These are phyloP conservation scores for Diadegma fenestrale DNA, from an alignment of 2,888 invertebrate species.

Conservation along the genomic window DNA sequence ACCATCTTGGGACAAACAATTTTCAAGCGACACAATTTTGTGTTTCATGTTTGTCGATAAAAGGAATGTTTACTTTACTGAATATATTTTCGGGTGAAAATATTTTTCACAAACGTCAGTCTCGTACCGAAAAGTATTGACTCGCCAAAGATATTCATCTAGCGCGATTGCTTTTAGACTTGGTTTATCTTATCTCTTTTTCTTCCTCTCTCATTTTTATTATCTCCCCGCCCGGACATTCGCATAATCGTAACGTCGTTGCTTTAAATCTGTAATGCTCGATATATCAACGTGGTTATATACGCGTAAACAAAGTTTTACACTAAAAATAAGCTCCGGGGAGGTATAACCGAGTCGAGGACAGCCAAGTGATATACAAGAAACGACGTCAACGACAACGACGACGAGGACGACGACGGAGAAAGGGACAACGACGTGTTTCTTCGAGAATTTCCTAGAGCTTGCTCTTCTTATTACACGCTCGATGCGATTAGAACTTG, in stretches of 20 bases:
- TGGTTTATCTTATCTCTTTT: slow-evolving; percentile 26
- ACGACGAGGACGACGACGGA: slow-evolving; percentile 50
- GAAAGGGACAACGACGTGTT: slow-evolving; percentile 54
- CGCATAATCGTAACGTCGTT: slow-evolving; percentile 21
- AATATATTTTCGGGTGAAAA: slow-evolving; percentile 3
- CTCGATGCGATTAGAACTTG: slow-evolving; percentile 33
- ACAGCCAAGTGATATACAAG: slow-evolving; percentile 26
- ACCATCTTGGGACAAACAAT: neutral
- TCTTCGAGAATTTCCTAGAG: slow-evolving; percentile 39
- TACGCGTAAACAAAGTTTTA: slow-evolving; percentile 45
- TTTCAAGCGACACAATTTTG: neutral
- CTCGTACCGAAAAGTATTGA: slow-evolving; percentile 34
- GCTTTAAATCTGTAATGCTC: slow-evolving; percentile 33
- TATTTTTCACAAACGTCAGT: neutral
- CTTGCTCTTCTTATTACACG: slow-evolving; percentile 49
- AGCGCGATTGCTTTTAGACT: slow-evolving; percentile 7
- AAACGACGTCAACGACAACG: slow-evolving; percentile 25
- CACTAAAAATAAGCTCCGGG: slow-evolving; percentile 41
- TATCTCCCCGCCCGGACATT: slow-evolving; percentile 27
- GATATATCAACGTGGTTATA: slow-evolving; percentile 53
- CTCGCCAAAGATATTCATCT: slow-evolving; percentile 5
- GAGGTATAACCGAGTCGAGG: slow-evolving; percentile 17
- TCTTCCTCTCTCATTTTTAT: slow-evolving; percentile 42
- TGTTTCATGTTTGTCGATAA: neutral
- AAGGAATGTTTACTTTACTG: neutral